A percentile compares a stretch with the other conserved stretches of the same genome.
These are phyloP conservation scores for Ecdyonurus torrentis DNA, from an alignment of 2,888 invertebrate genomes.

Conservation along the genomic window DNA sequence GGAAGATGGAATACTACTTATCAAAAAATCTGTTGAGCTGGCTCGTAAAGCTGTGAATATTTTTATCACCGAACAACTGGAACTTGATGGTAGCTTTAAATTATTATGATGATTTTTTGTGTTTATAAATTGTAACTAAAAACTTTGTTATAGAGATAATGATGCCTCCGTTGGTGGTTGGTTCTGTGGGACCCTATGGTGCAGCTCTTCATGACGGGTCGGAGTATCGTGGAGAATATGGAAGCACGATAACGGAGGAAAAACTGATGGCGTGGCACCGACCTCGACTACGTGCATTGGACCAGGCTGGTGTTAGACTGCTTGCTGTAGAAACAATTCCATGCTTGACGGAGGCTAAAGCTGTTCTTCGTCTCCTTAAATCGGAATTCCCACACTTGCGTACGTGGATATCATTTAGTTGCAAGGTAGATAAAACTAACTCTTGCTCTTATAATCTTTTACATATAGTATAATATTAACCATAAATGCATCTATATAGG, in stretches of 20 bases:
- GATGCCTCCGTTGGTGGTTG: slow-evolving; percentile 22
- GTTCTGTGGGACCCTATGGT: slow-evolving; percentile 86
- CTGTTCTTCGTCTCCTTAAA: slow-evolving; percentile 57
- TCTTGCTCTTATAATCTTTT: not conserved
- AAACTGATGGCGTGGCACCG: slow-evolving; percentile 70
- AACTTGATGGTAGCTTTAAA: not conserved
- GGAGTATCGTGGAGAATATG: slow-evolving; percentile 80
- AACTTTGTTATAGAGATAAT: not conserved
- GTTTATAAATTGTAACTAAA: not conserved
- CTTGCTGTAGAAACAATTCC: slow-evolving; percentile 89
- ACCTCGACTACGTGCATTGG: slow-evolving; percentile 57
- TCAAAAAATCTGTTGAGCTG: slow-evolving; percentile 52
- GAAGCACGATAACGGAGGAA: slow-evolving; percentile 43
- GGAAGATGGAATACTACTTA: slow-evolving; percentile 50
- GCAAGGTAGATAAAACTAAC: slow-evolving; percentile 40
- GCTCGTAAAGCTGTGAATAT: slow-evolving; percentile 51
- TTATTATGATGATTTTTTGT: too few species aligned
- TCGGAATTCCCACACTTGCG: slow-evolving; percentile 56
- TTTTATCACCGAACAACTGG: slow-evolving; percentile 5
- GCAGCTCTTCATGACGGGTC: slow-evolving; percentile 81
- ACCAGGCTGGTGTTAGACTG: slow-evolving; percentile 67
- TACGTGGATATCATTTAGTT: slow-evolving; percentile 80
- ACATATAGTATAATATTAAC: not conserved
- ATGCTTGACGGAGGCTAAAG: slow-evolving; percentile 64
- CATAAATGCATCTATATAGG: slow-evolving; percentile 23